A percentile compares a stretch with the other conserved stretches of the same genome.
phyloP scores from a whole-genome alignment of 2,888 invertebrate species.

The Ctena decussata region DNA sequence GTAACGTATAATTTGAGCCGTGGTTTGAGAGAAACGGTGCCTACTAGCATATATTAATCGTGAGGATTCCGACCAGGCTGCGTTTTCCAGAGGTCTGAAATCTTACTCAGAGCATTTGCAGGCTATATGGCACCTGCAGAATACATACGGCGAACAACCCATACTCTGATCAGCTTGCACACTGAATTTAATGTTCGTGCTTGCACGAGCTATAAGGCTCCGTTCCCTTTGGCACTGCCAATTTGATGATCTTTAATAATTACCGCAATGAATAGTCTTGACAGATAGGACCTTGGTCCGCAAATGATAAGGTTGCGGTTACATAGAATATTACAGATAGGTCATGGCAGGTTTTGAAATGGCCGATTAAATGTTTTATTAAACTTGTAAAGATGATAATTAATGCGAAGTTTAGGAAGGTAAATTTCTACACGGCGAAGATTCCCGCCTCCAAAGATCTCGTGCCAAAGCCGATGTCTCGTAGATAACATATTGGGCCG shows the following conservation, averaged over 20 bases:
- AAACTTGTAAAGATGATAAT: conserved; percentile 17
- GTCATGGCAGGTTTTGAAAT: conserved; percentile 8
- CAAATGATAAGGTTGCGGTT: background rate
- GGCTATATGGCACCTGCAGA: no score
- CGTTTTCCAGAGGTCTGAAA: no score
- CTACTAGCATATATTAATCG: no score
- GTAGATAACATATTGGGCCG: background rate
- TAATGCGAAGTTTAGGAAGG: conserved; percentile 42
- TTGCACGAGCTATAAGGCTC: no score
- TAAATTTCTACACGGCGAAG: background rate
- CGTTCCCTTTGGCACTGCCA: no score
- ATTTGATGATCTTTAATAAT: conserved; percentile 8
- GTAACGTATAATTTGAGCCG: background rate
- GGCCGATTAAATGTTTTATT: conserved; percentile 34
- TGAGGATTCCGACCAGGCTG: no score
- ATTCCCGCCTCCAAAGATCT: background rate
- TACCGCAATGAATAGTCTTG: background rate
- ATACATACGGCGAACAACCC: no score
- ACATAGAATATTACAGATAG: background rate
- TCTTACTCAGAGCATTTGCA: no score
- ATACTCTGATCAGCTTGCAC: no score
- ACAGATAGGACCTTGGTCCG: conserved; percentile 6
- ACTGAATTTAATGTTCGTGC: no score
- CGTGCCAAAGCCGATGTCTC: conserved; percentile 1
- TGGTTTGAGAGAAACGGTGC: no score